phyloP scores from a whole-genome alignment of 2,797 vertebrate genomes.

The Acestrorhynchus altus region DNA sequence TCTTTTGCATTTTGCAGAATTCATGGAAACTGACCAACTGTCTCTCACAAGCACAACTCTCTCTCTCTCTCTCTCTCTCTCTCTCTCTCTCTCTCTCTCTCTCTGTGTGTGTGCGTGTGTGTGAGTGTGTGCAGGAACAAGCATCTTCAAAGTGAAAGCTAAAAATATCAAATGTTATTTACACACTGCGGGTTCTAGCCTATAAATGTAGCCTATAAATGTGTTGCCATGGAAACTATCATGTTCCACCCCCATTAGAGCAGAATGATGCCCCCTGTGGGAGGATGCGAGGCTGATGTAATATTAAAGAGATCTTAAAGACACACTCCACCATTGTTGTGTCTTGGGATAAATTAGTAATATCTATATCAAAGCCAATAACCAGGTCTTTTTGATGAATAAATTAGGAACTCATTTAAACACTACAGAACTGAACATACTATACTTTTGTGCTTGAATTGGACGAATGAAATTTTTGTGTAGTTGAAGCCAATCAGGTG shows the following conservation, averaged over 20 bases:
- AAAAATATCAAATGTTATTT: conserved; percentile 83
- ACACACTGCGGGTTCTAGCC: conserved; percentile 69
- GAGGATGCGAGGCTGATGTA: conserved; percentile 3
- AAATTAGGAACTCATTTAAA: not conserved
- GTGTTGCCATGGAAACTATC: conserved; percentile 82
- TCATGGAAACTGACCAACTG: too few relatives aligned
- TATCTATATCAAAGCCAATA: too few relatives aligned
- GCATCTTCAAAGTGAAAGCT: conserved; percentile 62
- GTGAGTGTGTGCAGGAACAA: conserved; percentile 54
- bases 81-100: too few relatives aligned
- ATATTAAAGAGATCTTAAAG: conserved; percentile 24
- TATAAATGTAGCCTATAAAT: conserved; percentile 67
- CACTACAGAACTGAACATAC: not conserved
- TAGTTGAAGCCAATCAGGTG: not conserved
- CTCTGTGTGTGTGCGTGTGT: conserved; percentile 40
- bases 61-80: too few relatives aligned
- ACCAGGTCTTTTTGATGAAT: not conserved
- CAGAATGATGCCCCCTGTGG: conserved; percentile 47
- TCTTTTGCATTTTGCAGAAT: not conserved
- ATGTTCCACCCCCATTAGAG: conserved; percentile 72
- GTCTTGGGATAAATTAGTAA: not conserved
- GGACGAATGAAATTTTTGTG: not conserved
- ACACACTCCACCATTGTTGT: not conserved
- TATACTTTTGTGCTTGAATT: not conserved
- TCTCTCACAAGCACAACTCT: too few relatives aligned